Evolutionary conservation across 2,888 invertebrate genomes (phyloP), one percentile per base, ranked within the genome.

Genomic region (Pseudococcus viburni): DNA sequence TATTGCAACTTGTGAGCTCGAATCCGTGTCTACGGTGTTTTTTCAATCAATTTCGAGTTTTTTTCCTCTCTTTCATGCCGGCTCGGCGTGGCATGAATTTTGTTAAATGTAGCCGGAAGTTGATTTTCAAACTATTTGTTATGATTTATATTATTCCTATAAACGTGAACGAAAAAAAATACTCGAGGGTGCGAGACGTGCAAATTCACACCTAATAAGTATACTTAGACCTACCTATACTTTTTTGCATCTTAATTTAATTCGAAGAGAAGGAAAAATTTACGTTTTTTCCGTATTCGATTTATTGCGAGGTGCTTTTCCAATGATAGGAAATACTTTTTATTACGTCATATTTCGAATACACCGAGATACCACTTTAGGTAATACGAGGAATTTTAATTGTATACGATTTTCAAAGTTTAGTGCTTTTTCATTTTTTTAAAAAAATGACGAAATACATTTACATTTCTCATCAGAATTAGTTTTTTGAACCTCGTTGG

Each of bases 21-120:
- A 83, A 83, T 83, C 19, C 26, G 33, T 3, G 6, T 33, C 5
- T 46, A 83, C 77, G 26, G 33, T n/a, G 5, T 83, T 46, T 12
- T 83, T 83, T 83, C 46, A 83, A 83, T 83, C 80, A 83, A 83
- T 46, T 46, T 46, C 46, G 46, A 83, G 19, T 33, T 83, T 42
- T 83, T 83, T 17, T 8, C 33, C 22, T 73, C 33, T 33, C 17
- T 42, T 42, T n/a, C 4, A 80, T 59, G 59, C n/a, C 59, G 59
- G n/a, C 42, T 42, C 51, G 15, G 51, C 15, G 11, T 15, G 51
- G 51, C n/a, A 19, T n/a, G 59, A 59, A 15, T 64, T 22, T 19
- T 64, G 22, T 64, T 83, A 83, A 83, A 83, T 46, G 42, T 46
- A 42, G 46, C 19, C 80, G 46, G 46, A 83, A 83, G 80, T 83